phyloP scores from a whole-genome alignment of 2,797 vertebrate species.

The Ctenosaura bakeri region DNA sequence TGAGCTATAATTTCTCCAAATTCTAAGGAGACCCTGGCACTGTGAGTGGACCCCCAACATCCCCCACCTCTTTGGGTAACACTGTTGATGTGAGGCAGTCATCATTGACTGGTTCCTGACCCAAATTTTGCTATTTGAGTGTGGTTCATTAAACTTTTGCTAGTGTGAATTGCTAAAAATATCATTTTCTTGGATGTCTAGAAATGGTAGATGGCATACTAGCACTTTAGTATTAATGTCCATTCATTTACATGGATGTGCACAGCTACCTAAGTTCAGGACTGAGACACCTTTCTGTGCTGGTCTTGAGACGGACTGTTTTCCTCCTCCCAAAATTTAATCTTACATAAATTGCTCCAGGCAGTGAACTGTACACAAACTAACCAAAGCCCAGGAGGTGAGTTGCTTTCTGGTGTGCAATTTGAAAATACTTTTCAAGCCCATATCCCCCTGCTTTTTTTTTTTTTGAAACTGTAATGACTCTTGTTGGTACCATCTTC shows the following conservation, averaged over 20 bases:
- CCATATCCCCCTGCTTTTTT: slow-evolving; percentile 18
- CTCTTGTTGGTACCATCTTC: slow-evolving; percentile 47
- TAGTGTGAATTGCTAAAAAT: not conserved
- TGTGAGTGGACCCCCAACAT: no score
- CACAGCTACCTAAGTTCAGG: slow-evolving; percentile 53
- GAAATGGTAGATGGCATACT: not conserved
- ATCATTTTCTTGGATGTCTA: not conserved
- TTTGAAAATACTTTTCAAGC: slow-evolving; percentile 64
- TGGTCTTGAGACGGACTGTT: slow-evolving; percentile 54
- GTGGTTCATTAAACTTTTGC: not conserved
- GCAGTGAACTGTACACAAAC: slow-evolving; percentile 65
- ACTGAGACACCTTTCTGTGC: slow-evolving; percentile 59
- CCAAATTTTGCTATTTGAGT: not conserved
- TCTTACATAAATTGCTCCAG: slow-evolving; percentile 72
- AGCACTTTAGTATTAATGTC: not conserved
- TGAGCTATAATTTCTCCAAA: no score
- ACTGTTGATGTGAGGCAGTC: no score
- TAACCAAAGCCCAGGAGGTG: slow-evolving; percentile 71
- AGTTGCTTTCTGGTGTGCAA: slow-evolving; percentile 61
- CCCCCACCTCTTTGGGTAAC: no score
- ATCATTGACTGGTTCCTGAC: not conserved
- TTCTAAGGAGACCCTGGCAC: no score
- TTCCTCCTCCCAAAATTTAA: slow-evolving; percentile 63
- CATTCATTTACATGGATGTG: not conserved
- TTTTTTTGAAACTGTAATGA: slow-evolving; percentile 54